A percentile compares a stretch with the other conserved stretches of the same genome.
phyloP scores from a whole-genome alignment of 2,113 vertebrate genomes.

The Heliornis fulica region DNA sequence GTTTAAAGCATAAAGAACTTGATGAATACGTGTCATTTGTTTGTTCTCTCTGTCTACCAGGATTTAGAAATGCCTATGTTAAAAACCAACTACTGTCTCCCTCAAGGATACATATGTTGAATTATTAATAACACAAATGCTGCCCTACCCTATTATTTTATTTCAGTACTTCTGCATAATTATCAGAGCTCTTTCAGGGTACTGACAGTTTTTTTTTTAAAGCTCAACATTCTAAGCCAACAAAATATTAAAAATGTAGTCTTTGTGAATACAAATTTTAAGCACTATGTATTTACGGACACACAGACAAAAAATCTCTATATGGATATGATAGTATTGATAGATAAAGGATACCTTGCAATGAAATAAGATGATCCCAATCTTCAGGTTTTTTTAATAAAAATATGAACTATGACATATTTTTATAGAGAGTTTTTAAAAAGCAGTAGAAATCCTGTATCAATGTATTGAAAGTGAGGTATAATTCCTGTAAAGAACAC shows the following conservation, averaged over 20 bases:
- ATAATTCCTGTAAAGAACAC: background rate
- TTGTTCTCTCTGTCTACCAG: background rate
- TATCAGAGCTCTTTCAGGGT: background rate
- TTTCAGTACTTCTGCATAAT: conserved; percentile 7
- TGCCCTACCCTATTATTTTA: background rate
- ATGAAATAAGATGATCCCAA: background rate
- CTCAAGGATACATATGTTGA: background rate
- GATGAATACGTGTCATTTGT: background rate
- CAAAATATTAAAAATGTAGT: background rate
- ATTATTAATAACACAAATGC: conserved; percentile 36
- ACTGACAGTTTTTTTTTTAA: background rate
- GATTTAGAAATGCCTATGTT: background rate
- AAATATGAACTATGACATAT: background rate
- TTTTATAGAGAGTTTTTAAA: background rate
- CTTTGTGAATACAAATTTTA: background rate
- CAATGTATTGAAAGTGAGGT: background rate
- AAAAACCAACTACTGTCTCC: background rate
- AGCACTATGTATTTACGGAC: background rate
- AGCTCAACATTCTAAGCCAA: background rate
- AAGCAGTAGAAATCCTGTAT: background rate
- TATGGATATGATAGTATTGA: background rate
- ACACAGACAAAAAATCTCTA: background rate
- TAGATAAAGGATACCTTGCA: background rate
- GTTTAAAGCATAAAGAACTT: background rate
- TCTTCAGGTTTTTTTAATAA: background rate